phyloP scores from a whole-genome alignment of 2,888 invertebrate genomes.

The Ophonus ardosiacus region DNA sequence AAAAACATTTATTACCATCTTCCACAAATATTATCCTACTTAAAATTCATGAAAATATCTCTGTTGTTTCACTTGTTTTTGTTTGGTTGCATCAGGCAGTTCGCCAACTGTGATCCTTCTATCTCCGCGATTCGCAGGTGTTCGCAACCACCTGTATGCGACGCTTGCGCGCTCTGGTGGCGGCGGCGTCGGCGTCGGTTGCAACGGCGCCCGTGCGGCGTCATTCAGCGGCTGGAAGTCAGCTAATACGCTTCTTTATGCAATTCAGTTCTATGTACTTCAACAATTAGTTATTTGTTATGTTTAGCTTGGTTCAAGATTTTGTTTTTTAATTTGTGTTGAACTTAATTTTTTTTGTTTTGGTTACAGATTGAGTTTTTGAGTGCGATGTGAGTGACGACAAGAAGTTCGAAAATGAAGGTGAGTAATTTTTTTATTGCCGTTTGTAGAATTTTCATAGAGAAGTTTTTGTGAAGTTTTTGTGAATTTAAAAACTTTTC shows the following conservation, averaged over 20 bases:
- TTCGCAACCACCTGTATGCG: conserved; percentile 47
- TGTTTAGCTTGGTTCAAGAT: background rate
- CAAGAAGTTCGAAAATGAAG: conserved; percentile 6
- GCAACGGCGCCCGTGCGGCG: background rate
- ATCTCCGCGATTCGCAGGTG: conserved; percentile 19
- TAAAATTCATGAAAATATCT: conserved; percentile 45
- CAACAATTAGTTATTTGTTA: conserved; percentile 5
- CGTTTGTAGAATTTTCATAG: background rate
- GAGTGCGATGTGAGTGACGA: conserved; percentile 22
- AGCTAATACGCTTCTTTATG: conserved; percentile 39
- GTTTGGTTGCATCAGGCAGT: conserved; percentile 23
- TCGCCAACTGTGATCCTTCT: conserved; percentile 6
- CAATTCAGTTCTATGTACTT: conserved; percentile 24
- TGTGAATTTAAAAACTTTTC: background rate
- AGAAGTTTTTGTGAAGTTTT: background rate
- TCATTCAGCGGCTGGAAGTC: conserved; percentile 37
- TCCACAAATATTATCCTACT: conserved; percentile 24
- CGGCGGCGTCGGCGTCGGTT: background rate
- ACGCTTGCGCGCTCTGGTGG: conserved; percentile 4
- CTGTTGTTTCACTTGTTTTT: conserved; percentile 34
- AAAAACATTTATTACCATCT: conserved; percentile 33
- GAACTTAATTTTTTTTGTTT: conserved; percentile 28
- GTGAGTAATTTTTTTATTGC: background rate
- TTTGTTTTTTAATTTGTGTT: conserved; percentile 9
- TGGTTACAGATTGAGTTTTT: conserved; percentile 14